A percentile compares a stretch with the other conserved stretches of the same genome.
phyloP scores from a whole-genome alignment of 2,113 vertebrate genomes.

The Progne subis region DNA sequence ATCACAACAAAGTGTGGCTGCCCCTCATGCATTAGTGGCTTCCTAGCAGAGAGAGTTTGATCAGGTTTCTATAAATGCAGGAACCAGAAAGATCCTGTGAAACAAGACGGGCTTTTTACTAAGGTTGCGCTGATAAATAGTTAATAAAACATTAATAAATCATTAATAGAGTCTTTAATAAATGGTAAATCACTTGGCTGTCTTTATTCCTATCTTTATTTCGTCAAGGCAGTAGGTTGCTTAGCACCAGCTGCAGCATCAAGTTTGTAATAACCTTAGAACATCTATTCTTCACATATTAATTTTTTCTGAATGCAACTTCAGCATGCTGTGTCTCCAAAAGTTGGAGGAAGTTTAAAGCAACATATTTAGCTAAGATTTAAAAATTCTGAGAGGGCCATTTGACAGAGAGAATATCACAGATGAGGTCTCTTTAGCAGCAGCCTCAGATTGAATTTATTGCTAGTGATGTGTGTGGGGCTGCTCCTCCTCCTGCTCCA shows the following conservation, averaged over 20 bases:
- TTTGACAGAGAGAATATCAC: background rate
- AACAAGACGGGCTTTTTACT: background rate
- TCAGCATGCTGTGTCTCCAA: background rate
- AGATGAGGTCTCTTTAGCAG: background rate
- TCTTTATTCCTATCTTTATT: slow-evolving; percentile 37
- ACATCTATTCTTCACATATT: background rate
- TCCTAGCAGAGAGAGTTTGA: background rate
- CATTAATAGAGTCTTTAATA: slow-evolving; percentile 47
- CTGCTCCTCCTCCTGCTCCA: background rate
- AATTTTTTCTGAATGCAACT: background rate
- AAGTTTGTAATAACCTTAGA: slow-evolving; percentile 6
- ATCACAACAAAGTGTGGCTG: background rate
- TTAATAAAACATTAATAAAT: slow-evolving; percentile 58
- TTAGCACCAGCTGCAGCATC: background rate
- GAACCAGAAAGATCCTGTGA: slow-evolving; percentile 7
- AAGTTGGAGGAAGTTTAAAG: background rate
- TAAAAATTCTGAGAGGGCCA: background rate
- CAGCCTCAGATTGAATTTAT: background rate
- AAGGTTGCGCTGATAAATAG: slow-evolving; percentile 46
- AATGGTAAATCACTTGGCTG: slow-evolving; percentile 41
- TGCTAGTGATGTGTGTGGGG: background rate
- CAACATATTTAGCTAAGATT: background rate
- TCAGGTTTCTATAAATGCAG: slow-evolving; percentile 3
- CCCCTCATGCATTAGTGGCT: background rate
- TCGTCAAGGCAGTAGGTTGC: slow-evolving; percentile 11